These are phyloP conservation scores for Lacerta agilis DNA, from an alignment of 2,797 vertebrate species.

Conservation along the genomic window DNA sequence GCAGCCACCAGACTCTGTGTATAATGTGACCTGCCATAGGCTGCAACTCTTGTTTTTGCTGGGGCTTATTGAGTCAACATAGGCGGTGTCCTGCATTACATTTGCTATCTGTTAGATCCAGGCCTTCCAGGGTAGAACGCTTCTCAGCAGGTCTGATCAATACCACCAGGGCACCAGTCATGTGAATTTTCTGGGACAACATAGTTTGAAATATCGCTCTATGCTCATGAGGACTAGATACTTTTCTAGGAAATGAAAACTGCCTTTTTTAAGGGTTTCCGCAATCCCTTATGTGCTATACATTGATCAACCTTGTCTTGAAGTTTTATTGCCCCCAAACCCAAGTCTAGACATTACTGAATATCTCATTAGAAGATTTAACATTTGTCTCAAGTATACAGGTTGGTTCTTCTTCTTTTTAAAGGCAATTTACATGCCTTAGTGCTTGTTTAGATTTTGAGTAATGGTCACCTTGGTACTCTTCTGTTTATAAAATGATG, in stretches of 20 bases:
- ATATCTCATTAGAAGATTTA: slow-evolving; percentile 42
- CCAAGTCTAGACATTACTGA: slow-evolving; percentile 44
- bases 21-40: too few relatives aligned
- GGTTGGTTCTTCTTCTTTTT: slow-evolving; percentile 26
- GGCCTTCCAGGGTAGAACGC: not conserved
- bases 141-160: not conserved
- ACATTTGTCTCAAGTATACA: slow-evolving; percentile 31
- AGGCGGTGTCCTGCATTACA: not conserved
- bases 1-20: not conserved
- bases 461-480: slow-evolving; percentile 49
- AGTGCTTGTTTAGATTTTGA: slow-evolving; percentile 64
- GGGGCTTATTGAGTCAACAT: not conserved
- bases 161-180: too few relatives aligned
- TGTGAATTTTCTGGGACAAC: not conserved
- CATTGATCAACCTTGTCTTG: slow-evolving; percentile 10
- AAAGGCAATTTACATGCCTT: slow-evolving; percentile 14
- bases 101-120: not conserved
- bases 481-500: slow-evolving; percentile 59
- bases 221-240: not conserved
- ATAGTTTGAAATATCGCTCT: not conserved
- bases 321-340: slow-evolving; percentile 52
- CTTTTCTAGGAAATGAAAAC: not conserved
- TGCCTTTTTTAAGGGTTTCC: not conserved
- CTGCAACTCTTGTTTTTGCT: not conserved
- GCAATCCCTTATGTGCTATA: not conserved